A percentile compares a stretch with the other conserved stretches of the same genome.
These are phyloP conservation scores for Leuciscus waleckii DNA, from an alignment of 2,797 vertebrate species.

Conservation along the genomic window DNA sequence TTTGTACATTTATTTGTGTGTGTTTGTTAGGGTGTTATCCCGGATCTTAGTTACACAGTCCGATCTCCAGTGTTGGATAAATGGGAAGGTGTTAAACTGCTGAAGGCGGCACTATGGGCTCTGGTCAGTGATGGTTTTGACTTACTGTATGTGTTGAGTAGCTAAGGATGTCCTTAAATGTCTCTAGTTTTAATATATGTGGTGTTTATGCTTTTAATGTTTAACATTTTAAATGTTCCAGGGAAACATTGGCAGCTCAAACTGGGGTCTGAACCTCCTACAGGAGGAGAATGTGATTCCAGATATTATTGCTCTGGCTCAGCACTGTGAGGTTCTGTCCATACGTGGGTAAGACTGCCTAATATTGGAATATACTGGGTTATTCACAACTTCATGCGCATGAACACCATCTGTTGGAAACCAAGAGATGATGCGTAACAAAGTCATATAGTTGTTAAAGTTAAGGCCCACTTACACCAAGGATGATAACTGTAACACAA, in stretches of 20 bases:
- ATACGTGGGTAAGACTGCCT: conserved; percentile 81
- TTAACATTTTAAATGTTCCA: conserved; percentile 63
- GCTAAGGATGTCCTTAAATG: background rate
- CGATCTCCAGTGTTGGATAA: conserved; percentile 84
- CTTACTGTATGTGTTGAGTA: background rate
- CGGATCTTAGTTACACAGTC: conserved; percentile 85
- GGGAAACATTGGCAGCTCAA: conserved; percentile 88
- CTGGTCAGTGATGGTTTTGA: conserved; percentile 75
- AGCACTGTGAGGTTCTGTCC: conserved; percentile 86
- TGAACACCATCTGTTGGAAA: background rate
- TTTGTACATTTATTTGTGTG: background rate
- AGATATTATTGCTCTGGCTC: conserved; percentile 84
- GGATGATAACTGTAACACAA: background rate
- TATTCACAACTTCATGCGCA: background rate
- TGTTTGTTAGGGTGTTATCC: conserved; percentile 78
- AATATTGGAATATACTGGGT: background rate
- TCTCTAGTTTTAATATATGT: background rate
- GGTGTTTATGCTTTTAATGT: background rate
- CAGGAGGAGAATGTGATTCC: conserved; percentile 88
- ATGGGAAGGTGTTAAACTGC: conserved; percentile 87
- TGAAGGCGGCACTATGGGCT: conserved; percentile 89
- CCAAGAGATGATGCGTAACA: background rate
- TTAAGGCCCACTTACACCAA: background rate
- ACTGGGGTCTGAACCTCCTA: conserved; percentile 88
- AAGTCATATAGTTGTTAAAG: background rate